Evolutionary conservation across 2,797 vertebrate genomes (phyloP).

Genomic region (Oceanodroma leucorhoa): DNA sequence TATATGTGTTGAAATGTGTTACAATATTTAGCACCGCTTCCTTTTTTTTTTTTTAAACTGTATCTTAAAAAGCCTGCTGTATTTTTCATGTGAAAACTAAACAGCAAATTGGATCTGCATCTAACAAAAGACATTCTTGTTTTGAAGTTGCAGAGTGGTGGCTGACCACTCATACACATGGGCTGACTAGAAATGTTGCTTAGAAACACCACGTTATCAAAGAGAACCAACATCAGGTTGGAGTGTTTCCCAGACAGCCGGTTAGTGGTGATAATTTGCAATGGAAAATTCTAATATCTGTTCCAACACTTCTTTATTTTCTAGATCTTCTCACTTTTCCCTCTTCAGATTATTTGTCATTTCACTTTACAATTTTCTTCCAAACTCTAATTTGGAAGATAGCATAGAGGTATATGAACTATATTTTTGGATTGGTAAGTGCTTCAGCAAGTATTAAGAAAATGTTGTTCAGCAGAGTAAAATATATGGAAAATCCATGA

Average conservation of each 20-base stretch:
- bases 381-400: background rate
- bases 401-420: background rate
- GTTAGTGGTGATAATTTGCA: constrained; percentile 67
- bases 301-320: constrained; percentile 67
- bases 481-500: background rate
- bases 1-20: background rate
- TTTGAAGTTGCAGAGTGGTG: constrained; percentile 45
- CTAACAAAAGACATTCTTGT: constrained; percentile 44
- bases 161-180: constrained; percentile 39
- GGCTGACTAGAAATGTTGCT: constrained; percentile 50
- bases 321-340: constrained; percentile 50
- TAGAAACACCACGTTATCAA: constrained; percentile 68
- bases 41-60: background rate
- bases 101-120: constrained; percentile 43
- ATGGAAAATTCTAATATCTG: constrained; percentile 69
- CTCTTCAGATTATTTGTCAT: constrained; percentile 29
- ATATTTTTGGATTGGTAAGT: background rate
- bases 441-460: background rate
- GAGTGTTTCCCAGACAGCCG: constrained; percentile 69
- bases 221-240: constrained; percentile 66
- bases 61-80: constrained; percentile 38
- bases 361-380: constrained; percentile 4
- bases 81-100: constrained; percentile 46
- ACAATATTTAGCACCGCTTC: background rate
- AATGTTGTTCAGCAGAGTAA: background rate